Conservation (phyloP, 2,888 invertebrate genomes). For the Pristionchus arcanus region DNA sequence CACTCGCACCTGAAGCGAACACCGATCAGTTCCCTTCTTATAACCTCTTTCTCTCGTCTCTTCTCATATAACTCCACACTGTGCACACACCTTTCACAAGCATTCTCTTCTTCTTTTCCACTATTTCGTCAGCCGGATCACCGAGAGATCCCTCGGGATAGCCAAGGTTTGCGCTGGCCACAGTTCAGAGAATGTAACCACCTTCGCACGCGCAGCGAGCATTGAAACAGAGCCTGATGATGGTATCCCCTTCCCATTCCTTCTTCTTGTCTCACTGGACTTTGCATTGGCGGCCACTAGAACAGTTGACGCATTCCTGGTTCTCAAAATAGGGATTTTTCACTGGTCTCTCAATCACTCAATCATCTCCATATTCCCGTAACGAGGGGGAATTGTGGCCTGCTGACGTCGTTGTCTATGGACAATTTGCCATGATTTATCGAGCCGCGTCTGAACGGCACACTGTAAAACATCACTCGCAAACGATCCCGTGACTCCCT, state of each 20-base stretch:
- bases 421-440: background rate
- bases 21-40: background rate
- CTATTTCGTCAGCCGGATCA: no score
- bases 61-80: background rate
- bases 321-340: background rate
- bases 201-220: background rate
- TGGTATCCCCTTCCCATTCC: background rate
- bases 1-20: background rate
- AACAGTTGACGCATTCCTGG: background rate
- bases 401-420: background rate
- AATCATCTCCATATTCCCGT: background rate
- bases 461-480: background rate
- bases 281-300: background rate
- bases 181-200: background rate
- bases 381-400: background rate
- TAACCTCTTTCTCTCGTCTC: background rate
- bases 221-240: constrained; percentile 5
- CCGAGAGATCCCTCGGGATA: no score
- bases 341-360: background rate
- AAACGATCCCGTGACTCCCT: background rate
- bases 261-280: background rate
- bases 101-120: no score
- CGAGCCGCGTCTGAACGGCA: background rate
- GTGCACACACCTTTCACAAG: constrained; percentile 4
- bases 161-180: no score